Evolutionary conservation across 1,140 invertebrate genomes (phyloP), one percentile per base, ranked within the genome.

Genomic region (Polyergus mexicanus): DNA sequence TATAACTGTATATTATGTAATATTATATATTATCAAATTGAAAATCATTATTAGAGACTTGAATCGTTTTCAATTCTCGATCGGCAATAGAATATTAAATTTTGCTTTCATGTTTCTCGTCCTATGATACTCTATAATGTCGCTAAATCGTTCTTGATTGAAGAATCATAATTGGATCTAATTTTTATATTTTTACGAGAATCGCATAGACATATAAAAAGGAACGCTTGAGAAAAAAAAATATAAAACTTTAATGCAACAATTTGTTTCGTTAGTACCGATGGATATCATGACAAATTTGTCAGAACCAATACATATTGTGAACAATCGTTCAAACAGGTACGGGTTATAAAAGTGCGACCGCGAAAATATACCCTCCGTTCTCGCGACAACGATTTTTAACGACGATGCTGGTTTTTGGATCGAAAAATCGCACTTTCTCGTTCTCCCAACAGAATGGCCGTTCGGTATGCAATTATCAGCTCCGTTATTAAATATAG

Each of bases 401-500:
- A 83, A 83, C 68, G 78, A 74, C 54, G 44, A 54, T 35, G 66
- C 19, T 58, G 35, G 28, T 54, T 74, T 83, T 51, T 58, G 51
- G 13, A 5, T 47, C 22, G 25, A 83, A 74, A 74, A 72, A 8
- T 81, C 66, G 78, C 54, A 83, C 68, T 77, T 77, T 63, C 66
- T 56, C 47, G 76, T 54, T 41, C 65, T 44, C 54, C 6, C 11
- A 44, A 51, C 25, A 22, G 44, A 44, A 13, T 13, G 44, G 71
- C 62, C 81, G 44, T 58, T 78, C 44, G 28, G 69, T 89, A 85
- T 77, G 69, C 87, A 75, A 89, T 89, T 89, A 89, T 89, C 80
- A 88, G 87, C 85, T 54, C 68, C 41, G 87, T 89, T 89, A 89
- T 89, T 90, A 89, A 90, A 89, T 87, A 83, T 86, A 88, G 80